phyloP scores from a whole-genome alignment of 2,113 vertebrate genomes.

The Ageneiosus marmoratus region DNA sequence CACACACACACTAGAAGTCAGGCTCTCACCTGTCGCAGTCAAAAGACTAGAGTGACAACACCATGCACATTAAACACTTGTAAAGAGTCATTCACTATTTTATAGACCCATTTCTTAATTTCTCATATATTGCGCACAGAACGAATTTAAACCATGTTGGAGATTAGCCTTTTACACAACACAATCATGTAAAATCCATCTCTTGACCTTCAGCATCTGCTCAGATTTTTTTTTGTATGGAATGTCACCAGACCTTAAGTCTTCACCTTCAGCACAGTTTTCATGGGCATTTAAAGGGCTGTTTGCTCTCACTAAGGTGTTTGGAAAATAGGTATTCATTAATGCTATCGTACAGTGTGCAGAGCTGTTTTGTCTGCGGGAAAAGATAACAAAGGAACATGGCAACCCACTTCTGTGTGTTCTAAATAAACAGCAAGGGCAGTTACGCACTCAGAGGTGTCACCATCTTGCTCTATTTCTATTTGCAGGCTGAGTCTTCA shows the following conservation, averaged over 20 bases:
- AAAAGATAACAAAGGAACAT: slow-evolving; percentile 55
- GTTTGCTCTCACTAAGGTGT: slow-evolving; percentile 39
- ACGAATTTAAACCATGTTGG: neutral
- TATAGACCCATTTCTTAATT: neutral
- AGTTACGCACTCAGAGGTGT: slow-evolving; percentile 43
- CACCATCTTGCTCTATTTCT: slow-evolving; percentile 29
- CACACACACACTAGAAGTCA: neutral
- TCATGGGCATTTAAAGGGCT: slow-evolving; percentile 50
- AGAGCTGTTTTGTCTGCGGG: slow-evolving; percentile 55
- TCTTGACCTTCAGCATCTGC: slow-evolving; percentile 54
- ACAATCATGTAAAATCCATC: slow-evolving; percentile 30
- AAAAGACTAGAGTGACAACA: neutral
- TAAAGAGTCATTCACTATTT: neutral
- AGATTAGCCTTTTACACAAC: neutral
- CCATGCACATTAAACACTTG: neutral
- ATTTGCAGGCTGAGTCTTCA: slow-evolving; percentile 8
- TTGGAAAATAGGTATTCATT: slow-evolving; percentile 56
- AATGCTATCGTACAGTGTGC: slow-evolving; percentile 49
- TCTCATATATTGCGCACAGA: neutral
- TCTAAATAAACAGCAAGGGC: slow-evolving; percentile 39
- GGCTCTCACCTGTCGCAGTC: slow-evolving; percentile 5
- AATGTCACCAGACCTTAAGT: slow-evolving; percentile 43
- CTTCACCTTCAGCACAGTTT: slow-evolving; percentile 52
- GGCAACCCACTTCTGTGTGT: slow-evolving; percentile 43
- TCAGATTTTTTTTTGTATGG: slow-evolving; percentile 34